Conservation (phyloP, 1,140 invertebrate species). For the Homarus americanus region DNA sequence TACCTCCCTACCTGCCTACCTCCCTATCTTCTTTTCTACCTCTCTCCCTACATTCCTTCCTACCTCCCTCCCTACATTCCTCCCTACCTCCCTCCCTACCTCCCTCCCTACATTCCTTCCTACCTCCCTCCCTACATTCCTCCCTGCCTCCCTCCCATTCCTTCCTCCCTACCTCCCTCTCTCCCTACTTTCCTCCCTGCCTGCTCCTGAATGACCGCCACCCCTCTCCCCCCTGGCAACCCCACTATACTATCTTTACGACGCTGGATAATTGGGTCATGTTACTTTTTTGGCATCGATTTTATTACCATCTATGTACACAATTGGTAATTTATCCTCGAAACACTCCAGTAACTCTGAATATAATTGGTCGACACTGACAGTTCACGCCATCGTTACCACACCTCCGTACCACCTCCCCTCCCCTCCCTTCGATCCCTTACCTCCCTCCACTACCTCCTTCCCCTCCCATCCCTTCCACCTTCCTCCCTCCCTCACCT, state of each 20-base stretch:
- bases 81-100: too few relatives aligned
- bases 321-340: neutral
- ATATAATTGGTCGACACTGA: neutral
- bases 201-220: neutral
- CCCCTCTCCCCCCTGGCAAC: neutral
- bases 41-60: too few relatives aligned
- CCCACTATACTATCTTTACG: neutral
- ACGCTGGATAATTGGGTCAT: neutral
- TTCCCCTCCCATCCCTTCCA: too few relatives aligned
- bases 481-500: too few relatives aligned
- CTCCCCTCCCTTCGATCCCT: too few relatives aligned
- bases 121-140: neutral
- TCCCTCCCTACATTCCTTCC: too few relatives aligned
- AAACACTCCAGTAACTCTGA: neutral
- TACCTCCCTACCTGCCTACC: too few relatives aligned
- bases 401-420: too few relatives aligned
- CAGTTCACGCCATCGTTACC: neutral
- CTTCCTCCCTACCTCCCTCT: neutral
- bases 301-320: slow-evolving; percentile 2
- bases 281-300: neutral
- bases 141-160: neutral
- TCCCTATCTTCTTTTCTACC: too few relatives aligned
- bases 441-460: too few relatives aligned
- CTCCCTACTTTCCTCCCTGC: neutral
- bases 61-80: too few relatives aligned